Evolutionary conservation across 2,888 invertebrate species (phyloP).

Genomic region (Cheilosia pagana): DNA sequence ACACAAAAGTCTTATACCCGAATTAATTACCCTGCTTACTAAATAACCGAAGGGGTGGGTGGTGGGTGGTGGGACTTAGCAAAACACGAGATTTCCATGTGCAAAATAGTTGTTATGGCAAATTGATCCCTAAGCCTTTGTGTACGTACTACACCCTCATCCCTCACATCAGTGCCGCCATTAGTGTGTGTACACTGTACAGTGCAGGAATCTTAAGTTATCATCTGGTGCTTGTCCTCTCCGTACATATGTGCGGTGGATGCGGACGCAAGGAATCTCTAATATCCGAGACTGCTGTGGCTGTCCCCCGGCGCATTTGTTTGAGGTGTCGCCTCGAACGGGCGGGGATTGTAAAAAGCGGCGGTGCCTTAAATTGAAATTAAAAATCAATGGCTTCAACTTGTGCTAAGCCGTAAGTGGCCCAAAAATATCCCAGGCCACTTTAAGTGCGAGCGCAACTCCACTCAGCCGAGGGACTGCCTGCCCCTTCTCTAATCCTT

Average conservation of each 20-base stretch:
- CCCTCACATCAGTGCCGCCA: slow-evolving; percentile 25
- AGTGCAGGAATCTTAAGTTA: slow-evolving; percentile 64
- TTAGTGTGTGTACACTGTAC: neutral
- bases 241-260: neutral
- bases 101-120: slow-evolving; percentile 75
- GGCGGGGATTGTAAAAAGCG: slow-evolving; percentile 51
- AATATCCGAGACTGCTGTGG: slow-evolving; percentile 29
- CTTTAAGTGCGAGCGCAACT: slow-evolving; percentile 10
- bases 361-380: slow-evolving; percentile 61
- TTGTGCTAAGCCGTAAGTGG: slow-evolving; percentile 65
- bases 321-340: slow-evolving; percentile 60
- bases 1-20: slow-evolving; percentile 55
- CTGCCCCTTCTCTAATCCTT: slow-evolving; percentile 63
- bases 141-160: slow-evolving; percentile 36
- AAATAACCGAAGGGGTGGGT: slow-evolving; percentile 56
- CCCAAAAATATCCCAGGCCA: slow-evolving; percentile 52
- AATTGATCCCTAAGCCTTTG: slow-evolving; percentile 71
- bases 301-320: slow-evolving; percentile 3
- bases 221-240: slow-evolving; percentile 14
- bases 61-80: slow-evolving; percentile 41
- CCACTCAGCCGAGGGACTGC: neutral
- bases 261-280: slow-evolving; percentile 46
- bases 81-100: slow-evolving; percentile 75
- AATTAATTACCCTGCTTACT: slow-evolving; percentile 74
- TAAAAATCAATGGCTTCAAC: slow-evolving; percentile 72